These are phyloP conservation scores for Pterocles burchelli DNA, from an alignment of 2,113 vertebrate species.

Conservation along the genomic window DNA sequence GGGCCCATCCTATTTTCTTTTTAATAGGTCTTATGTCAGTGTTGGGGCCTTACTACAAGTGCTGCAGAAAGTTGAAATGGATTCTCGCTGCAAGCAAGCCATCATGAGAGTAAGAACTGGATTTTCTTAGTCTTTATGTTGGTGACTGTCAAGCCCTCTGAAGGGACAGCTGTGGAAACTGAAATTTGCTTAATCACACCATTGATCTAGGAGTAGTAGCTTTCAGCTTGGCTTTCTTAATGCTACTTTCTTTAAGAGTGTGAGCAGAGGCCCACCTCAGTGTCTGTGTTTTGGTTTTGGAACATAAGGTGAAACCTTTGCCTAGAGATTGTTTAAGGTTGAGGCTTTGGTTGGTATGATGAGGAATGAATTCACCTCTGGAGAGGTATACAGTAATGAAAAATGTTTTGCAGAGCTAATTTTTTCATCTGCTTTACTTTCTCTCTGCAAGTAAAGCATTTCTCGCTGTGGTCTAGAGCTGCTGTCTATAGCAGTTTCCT, in stretches of 20 bases:
- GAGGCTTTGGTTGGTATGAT: too few relatives aligned
- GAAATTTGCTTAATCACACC: neutral
- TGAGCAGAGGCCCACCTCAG: neutral
- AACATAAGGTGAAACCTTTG: too few relatives aligned
- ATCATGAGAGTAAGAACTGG: slow-evolving; percentile 77
- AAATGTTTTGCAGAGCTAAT: neutral
- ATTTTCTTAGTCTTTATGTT: neutral
- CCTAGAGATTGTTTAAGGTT: neutral
- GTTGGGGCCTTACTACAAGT: slow-evolving; percentile 75
- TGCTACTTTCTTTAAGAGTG: neutral
- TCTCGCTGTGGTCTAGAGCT: neutral
- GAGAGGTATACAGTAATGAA: neutral
- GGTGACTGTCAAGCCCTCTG: neutral
- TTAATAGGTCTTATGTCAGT: slow-evolving; percentile 73
- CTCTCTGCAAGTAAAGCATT: neutral
- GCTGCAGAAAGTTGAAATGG: slow-evolving; percentile 83
- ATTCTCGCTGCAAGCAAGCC: slow-evolving; percentile 77
- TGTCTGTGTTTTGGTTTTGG: neutral
- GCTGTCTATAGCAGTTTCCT: neutral
- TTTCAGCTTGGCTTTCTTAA: neutral
- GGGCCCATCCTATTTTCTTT: neutral
- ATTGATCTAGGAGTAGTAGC: neutral
- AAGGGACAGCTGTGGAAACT: neutral
- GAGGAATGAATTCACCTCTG: neutral
- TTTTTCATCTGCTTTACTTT: neutral